Evolutionary conservation across 2,888 invertebrate species (phyloP).

Genomic region (Andrena flavipes): DNA sequence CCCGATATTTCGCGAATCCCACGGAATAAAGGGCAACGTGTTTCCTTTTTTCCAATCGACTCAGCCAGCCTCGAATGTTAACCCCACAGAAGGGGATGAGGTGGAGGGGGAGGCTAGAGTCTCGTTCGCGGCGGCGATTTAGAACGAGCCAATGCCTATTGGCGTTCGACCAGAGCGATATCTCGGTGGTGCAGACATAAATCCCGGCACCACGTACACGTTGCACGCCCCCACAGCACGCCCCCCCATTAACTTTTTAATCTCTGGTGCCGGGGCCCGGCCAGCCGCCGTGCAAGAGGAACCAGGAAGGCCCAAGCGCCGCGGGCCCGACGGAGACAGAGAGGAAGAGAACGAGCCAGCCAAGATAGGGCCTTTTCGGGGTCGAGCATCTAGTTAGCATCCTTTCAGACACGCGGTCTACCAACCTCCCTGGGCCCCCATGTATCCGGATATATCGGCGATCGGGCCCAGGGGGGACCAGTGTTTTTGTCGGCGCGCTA

Average conservation of each 20-base stretch:
- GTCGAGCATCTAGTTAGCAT: conserved; percentile 75
- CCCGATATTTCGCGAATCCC: too few relatives aligned
- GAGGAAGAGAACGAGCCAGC: conserved; percentile 42
- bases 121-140: conserved; percentile 69
- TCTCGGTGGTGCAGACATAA: conserved; percentile 84
- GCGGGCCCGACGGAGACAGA: conserved; percentile 30
- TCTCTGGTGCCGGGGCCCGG: conserved; percentile 75
- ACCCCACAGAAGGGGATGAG: conserved; percentile 7
- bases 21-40: neutral
- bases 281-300: conserved; percentile 66
- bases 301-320: conserved; percentile 57
- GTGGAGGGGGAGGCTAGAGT: conserved; percentile 1
- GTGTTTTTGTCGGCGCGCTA: conserved; percentile 57
- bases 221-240: conserved; percentile 84
- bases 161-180: conserved; percentile 82
- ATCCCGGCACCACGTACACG: conserved; percentile 84
- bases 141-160: conserved; percentile 82
- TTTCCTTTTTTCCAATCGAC: neutral
- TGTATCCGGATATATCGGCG: conserved; percentile 70
- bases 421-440: conserved; percentile 57
- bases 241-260: conserved; percentile 85
- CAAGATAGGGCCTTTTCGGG: conserved; percentile 70
- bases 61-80: neutral
- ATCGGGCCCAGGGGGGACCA: conserved; percentile 58
- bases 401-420: conserved; percentile 76